These are phyloP conservation scores for Helleia helle DNA, from an alignment of 2,888 invertebrate species.

Conservation along the genomic window DNA sequence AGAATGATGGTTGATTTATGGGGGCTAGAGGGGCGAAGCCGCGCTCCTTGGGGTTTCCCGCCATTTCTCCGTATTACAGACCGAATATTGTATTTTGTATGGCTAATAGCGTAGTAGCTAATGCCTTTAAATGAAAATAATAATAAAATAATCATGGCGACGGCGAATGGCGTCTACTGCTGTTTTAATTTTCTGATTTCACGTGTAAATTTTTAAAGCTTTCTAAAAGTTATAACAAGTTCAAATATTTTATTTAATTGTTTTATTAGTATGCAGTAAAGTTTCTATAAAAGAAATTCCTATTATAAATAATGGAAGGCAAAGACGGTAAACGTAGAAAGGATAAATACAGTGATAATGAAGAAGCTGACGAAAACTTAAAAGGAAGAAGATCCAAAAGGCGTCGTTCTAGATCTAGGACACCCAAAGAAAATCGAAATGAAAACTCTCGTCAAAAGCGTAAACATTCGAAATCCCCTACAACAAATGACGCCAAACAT, in stretches of 20 bases:
- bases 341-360: conserved; percentile 39
- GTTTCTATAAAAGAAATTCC: too few species aligned
- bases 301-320: conserved; percentile 34
- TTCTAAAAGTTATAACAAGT: neutral
- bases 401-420: conserved; percentile 40
- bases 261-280: too few species aligned
- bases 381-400: conserved; percentile 43
- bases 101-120: too few species aligned
- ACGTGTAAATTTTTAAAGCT: neutral
- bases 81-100: too few species aligned
- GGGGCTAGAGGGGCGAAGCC: too few species aligned
- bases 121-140: too few species aligned
- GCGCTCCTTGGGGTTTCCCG: too few species aligned
- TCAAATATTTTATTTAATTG: too few species aligned
- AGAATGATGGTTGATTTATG: too few species aligned
- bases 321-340: conserved; percentile 46
- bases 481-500: conserved; percentile 34
- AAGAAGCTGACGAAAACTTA: conserved; percentile 27
- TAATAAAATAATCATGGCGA: too few species aligned
- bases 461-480: conserved; percentile 42
- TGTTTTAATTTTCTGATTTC: neutral
- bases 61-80: too few species aligned
- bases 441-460: conserved; percentile 43
- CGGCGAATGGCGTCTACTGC: too few species aligned
- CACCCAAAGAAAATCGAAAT: conserved; percentile 31